Conservation (phyloP, 1,140 invertebrate genomes). For the Maniola jurtina region DNA sequence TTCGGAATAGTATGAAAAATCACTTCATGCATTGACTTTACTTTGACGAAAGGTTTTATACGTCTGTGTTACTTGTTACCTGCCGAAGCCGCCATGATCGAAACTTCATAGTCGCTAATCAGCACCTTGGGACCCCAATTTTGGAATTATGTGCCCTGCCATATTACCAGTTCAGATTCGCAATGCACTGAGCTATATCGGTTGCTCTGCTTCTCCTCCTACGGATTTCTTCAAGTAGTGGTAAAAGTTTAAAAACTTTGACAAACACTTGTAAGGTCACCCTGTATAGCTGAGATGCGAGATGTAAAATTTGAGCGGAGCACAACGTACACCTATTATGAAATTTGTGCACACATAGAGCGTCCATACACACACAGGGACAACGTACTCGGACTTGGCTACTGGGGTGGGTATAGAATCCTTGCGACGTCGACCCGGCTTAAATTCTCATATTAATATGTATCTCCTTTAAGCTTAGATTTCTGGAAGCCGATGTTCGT, state of each 20-base stretch:
- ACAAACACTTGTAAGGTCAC: conserved; percentile 26
- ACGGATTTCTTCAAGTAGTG: too few species aligned
- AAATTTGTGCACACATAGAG: conserved; percentile 61
- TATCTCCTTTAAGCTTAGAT: conserved; percentile 64
- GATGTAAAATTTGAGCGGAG: conserved; percentile 74
- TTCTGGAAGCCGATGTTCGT: conserved; percentile 36
- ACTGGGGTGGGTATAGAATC: conserved; percentile 50
- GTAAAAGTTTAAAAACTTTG: not conserved
- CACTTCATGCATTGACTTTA: too few species aligned
- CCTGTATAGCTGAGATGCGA: conserved; percentile 63
- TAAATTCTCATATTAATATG: conserved; percentile 75
- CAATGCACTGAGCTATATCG: too few species aligned
- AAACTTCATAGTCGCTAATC: too few species aligned
- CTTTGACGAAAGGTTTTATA: too few species aligned
- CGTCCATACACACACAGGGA: conserved; percentile 45
- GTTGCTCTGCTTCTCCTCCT: too few species aligned
- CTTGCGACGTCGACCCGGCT: conserved; percentile 61
- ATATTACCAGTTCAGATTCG: too few species aligned
- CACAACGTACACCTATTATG: conserved; percentile 70
- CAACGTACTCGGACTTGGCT: conserved; percentile 60
- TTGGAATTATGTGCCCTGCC: too few species aligned
- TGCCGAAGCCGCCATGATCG: too few species aligned
- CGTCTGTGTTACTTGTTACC: too few species aligned
- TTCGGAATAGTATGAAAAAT: too few species aligned
- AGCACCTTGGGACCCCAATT: too few species aligned